Base-by-base conservation (phyloP, 2,888 invertebrate species). In the Platycheirus albimanus region DNA sequence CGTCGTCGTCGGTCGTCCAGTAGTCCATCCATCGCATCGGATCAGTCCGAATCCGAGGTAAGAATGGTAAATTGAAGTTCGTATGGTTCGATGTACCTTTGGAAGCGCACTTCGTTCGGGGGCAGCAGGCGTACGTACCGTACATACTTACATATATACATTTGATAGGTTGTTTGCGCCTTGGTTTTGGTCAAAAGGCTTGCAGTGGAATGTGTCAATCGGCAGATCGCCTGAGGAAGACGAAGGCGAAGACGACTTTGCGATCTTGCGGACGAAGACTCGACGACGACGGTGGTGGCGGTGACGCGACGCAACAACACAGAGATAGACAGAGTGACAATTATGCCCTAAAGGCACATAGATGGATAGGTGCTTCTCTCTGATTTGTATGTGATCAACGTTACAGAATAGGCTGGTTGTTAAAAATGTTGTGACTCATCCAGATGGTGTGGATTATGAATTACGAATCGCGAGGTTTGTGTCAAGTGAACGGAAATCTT, bases 401-500 rank as follows among this genome's bases (percentile, higher is more conserved):
- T 56, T 54, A 63, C 43, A 56, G 67, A 77, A 77, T 77, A 69
- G 83, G 83, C 72, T 77, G 83, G 54, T 81, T 76, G 77, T 83
- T 69, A 72, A 77, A 58, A 83, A 77, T 83, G 83, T 83, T 83
- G 83, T 83, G 83, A 83, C 61, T 83, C 83, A 83, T 83, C 83
- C 83, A 83, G 83, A 83, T 83, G 83, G 83, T 77, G 83, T 83
- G 83, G 83, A 77, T 83, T 83, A 83, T 83, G 83, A 83, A 83
- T 83, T 72, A 64, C 67, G 77, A 83, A 83, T 83, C 63, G 77
- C 72, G 63, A 61, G 54, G 81, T 83, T 72, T 69, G 67, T 67
- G 83, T 77, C 72, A 69, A 72, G 54, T 56, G 72, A 83, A 83
- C 83, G 83, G 83, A 83, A 83, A 83, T 83, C 83, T 83, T 83